Evolutionary conservation across 2,113 vertebrate genomes (phyloP).

Genomic region (Panthera leo): DNA sequence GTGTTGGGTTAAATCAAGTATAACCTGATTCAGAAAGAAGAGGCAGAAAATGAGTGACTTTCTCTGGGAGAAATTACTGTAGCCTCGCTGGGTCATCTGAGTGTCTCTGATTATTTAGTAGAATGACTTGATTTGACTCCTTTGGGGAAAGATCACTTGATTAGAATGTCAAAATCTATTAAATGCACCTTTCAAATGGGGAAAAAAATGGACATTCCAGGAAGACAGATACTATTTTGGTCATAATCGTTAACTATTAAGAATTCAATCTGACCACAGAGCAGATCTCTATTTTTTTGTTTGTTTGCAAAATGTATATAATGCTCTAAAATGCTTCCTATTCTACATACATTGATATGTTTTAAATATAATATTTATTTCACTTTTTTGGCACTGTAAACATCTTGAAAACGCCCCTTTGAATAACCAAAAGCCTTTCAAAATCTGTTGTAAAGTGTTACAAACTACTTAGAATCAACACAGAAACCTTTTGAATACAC

Average conservation of each 20-base stretch:
- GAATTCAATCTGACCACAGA: background rate
- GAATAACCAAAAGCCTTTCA: conserved; percentile 37
- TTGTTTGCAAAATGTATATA: conserved; percentile 8
- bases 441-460: background rate
- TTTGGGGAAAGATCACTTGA: conserved; percentile 39
- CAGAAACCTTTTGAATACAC: background rate
- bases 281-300: background rate
- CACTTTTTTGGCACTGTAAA: background rate
- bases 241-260: conserved; percentile 17
- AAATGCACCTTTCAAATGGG: background rate
- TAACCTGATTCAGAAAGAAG: conserved; percentile 33
- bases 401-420: background rate
- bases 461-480: background rate
- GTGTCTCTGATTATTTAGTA: conserved; percentile 45
- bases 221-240: conserved; percentile 27
- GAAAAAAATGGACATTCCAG: background rate
- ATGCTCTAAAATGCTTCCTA: background rate
- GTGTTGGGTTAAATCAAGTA: background rate
- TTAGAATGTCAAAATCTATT: conserved; percentile 44
- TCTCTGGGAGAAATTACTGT: conserved; percentile 40
- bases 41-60: conserved; percentile 45
- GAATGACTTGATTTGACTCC: conserved; percentile 53
- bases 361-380: conserved; percentile 20
- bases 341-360: background rate
- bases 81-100: conserved; percentile 2